Conservation (phyloP, 2,113 vertebrate genomes). For the Poicephalus meyeri region DNA sequence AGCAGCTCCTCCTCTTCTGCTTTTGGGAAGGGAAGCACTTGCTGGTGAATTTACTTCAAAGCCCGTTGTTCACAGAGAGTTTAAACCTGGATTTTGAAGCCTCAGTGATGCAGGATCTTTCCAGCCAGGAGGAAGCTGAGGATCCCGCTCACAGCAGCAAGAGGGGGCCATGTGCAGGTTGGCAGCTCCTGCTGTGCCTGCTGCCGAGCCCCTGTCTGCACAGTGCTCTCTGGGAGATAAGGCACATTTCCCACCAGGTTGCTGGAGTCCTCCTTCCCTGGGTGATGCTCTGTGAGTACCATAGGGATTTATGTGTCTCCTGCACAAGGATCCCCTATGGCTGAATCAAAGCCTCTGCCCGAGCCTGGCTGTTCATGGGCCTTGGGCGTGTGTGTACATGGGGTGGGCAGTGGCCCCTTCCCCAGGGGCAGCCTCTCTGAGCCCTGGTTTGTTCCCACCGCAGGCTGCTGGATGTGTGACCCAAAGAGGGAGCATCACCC, state of each 20-base stretch:
- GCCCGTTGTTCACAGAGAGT: too few species aligned
- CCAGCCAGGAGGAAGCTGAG: background rate
- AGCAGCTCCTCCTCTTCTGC: background rate
- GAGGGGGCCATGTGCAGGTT: background rate
- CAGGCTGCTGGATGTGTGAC: background rate
- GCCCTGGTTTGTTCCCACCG: background rate
- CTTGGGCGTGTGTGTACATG: fast-evolving
- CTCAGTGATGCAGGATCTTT: background rate
- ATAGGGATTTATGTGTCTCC: background rate
- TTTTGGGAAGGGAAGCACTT: background rate
- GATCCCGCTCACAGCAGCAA: background rate
- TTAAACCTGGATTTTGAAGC: background rate
- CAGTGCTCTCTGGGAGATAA: background rate
- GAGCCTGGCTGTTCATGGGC: background rate
- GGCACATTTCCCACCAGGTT: background rate
- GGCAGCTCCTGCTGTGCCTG: background rate
- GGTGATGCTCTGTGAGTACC: background rate
- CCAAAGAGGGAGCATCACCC: background rate
- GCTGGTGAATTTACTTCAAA: background rate
- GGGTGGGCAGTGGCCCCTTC: background rate
- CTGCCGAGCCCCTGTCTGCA: background rate
- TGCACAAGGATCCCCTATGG: background rate
- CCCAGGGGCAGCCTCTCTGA: background rate
- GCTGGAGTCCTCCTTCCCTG: background rate
- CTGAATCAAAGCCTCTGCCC: background rate